Percentiles rank a stretch among this genome's conserved stretches.
These are phyloP conservation scores for Phymastichus coffea DNA, from an alignment of 1,140 invertebrate genomes.

Conservation along the genomic window DNA sequence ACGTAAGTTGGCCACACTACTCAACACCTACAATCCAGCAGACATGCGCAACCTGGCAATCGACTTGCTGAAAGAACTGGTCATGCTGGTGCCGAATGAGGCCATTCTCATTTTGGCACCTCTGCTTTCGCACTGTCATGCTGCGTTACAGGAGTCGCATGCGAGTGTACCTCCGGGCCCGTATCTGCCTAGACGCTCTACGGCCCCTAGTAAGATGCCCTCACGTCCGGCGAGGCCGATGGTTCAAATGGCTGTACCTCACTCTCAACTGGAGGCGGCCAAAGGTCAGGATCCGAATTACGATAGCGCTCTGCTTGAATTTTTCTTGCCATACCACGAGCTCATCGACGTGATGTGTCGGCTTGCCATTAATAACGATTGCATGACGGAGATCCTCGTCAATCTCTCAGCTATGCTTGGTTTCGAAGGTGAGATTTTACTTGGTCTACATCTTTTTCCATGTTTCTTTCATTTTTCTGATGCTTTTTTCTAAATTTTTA, in stretches of 20 bases:
- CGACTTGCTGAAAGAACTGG: slow-evolving; percentile 81
- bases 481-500: background rate
- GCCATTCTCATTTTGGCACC: slow-evolving; percentile 80
- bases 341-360: slow-evolving; percentile 86
- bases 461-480: slow-evolving; percentile 5
- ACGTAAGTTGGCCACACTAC: slow-evolving; percentile 79
- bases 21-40: slow-evolving; percentile 88
- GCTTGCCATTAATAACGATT: slow-evolving; percentile 80
- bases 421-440: slow-evolving; percentile 67
- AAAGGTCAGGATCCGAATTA: slow-evolving; percentile 77
- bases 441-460: background rate
- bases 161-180: slow-evolving; percentile 71
- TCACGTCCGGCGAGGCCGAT: slow-evolving; percentile 74
- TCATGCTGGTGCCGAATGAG: slow-evolving; percentile 80
- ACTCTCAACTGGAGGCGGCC: slow-evolving; percentile 70
- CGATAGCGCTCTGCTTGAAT: slow-evolving; percentile 73
- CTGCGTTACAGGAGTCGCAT: slow-evolving; percentile 75
- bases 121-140: slow-evolving; percentile 80
- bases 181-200: slow-evolving; percentile 70
- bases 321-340: slow-evolving; percentile 80
- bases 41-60: slow-evolving; percentile 79
- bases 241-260: slow-evolving; percentile 85
- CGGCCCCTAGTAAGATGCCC: slow-evolving; percentile 61
- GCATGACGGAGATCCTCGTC: slow-evolving; percentile 75
- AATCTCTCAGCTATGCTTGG: slow-evolving; percentile 83